Percentiles rank a stretch among this genome's conserved stretches.
Conservation (phyloP, 2,113 vertebrate species). For the Amphiprion ocellaris region DNA sequence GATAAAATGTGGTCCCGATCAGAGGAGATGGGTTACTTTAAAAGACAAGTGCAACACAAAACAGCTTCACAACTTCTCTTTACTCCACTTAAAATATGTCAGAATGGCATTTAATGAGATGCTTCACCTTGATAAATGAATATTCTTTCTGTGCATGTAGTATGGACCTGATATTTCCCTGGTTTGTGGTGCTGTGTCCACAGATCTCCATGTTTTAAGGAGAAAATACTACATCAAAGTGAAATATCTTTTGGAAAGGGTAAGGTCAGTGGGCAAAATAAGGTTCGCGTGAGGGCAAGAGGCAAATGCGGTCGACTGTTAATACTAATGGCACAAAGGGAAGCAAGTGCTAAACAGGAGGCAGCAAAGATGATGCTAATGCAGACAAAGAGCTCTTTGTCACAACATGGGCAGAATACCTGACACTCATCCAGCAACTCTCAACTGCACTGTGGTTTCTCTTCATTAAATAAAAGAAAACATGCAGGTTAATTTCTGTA, state of each 20-base stretch:
- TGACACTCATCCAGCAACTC: conserved; percentile 5
- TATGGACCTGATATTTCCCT: neutral
- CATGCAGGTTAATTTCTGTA: conserved; percentile 23
- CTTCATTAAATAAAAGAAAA: neutral
- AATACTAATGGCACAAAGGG: conserved; percentile 53
- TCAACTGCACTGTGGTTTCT: neutral
- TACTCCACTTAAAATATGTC: conserved; percentile 10
- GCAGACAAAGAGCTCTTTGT: conserved; percentile 16
- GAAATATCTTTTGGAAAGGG: conserved; percentile 10
- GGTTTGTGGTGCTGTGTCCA: neutral
- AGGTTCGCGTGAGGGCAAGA: conserved; percentile 49
- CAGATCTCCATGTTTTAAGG: no score
- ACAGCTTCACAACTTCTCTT: conserved; percentile 42
- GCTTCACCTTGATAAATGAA: neutral
- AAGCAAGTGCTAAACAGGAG: conserved; percentile 28
- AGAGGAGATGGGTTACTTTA: conserved; percentile 18
- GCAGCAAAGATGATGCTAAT: conserved; percentile 15
- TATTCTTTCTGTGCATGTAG: neutral
- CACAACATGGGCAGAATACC: conserved; percentile 26
- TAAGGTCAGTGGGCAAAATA: conserved; percentile 37
- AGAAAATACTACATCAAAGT: conserved; percentile 20
- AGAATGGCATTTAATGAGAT: conserved; percentile 21
- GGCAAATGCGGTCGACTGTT: conserved; percentile 39
- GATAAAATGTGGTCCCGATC: conserved; percentile 56
- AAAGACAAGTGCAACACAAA: conserved; percentile 45